Conservation (phyloP, 2,113 vertebrate genomes). For the Etia nguti region DNA sequence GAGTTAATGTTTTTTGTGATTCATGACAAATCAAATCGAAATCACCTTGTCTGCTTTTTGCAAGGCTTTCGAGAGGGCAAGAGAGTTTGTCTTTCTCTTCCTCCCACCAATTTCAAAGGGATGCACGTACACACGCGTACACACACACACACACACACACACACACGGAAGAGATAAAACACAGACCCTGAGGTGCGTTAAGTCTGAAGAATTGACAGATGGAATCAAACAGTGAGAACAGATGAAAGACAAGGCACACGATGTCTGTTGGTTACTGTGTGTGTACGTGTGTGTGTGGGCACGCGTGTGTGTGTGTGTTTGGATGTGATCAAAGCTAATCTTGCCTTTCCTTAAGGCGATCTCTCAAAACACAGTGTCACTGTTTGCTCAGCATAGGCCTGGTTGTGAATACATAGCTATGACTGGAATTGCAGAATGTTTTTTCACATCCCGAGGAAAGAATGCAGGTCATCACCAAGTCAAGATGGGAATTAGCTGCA, state of each 20-base stretch:
- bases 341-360: conserved; percentile 26
- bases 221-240: conserved; percentile 40
- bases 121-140: background rate
- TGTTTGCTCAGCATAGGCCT: background rate
- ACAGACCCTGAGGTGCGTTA: conserved; percentile 22
- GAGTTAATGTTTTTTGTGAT: conserved; percentile 33
- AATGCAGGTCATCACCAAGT: background rate
- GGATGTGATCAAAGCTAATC: conserved; percentile 39
- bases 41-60: conserved; percentile 31
- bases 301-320: background rate
- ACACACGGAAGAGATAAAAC: conserved; percentile 1
- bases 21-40: conserved; percentile 59
- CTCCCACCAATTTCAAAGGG: background rate
- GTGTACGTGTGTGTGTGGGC: background rate
- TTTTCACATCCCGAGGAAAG: background rate
- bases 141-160: background rate
- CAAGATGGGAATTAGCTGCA: background rate
- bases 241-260: conserved; percentile 43
- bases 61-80: background rate
- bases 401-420: conserved; percentile 4
- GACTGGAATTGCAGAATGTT: background rate
- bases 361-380: conserved; percentile 9
- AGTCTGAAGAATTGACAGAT: conserved; percentile 42
- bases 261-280: background rate
- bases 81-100: background rate